A percentile compares a stretch with the other conserved stretches of the same genome.
Evolutionary conservation across 1,140 invertebrate species (phyloP).

Genomic region (Euwallacea similis): DNA sequence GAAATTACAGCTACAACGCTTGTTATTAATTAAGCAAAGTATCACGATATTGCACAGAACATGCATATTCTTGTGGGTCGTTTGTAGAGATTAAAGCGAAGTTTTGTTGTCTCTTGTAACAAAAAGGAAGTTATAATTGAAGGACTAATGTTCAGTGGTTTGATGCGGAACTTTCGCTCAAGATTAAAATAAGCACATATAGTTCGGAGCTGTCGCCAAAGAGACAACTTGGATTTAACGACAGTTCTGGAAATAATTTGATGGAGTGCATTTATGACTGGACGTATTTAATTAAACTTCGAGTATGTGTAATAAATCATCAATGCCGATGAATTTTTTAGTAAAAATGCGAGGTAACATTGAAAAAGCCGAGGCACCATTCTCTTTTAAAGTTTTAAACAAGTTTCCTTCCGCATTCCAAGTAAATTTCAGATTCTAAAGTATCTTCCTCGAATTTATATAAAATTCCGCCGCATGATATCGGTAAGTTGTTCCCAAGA

Average conservation of each 20-base stretch:
- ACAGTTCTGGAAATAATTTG: background rate
- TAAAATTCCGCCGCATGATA: conserved; percentile 21
- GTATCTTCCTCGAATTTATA: conserved; percentile 19
- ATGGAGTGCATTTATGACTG: background rate
- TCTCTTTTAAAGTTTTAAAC: conserved; percentile 7
- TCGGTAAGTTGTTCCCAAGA: conserved; percentile 12
- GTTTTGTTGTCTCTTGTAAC: background rate
- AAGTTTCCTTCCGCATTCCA: conserved; percentile 1
- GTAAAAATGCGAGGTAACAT: too few relatives aligned
- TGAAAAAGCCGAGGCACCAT: background rate
- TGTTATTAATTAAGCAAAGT: too few relatives aligned
- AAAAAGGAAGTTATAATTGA: conserved; percentile 13
- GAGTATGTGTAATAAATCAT: background rate
- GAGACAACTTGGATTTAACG: background rate
- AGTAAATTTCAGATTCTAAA: conserved; percentile 10
- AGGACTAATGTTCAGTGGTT: conserved; percentile 4
- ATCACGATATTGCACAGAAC: too few relatives aligned
- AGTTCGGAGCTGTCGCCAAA: background rate
- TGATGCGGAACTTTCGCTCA: conserved; percentile 3
- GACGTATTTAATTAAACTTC: background rate
- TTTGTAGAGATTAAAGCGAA: background rate
- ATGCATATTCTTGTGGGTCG: background rate
- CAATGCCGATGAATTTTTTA: too few relatives aligned
- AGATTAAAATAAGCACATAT: conserved; percentile 5
- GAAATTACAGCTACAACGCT: too few relatives aligned